Evolutionary conservation across 2,888 invertebrate genomes (phyloP).

Genomic region (Melanostoma mellinum): DNA sequence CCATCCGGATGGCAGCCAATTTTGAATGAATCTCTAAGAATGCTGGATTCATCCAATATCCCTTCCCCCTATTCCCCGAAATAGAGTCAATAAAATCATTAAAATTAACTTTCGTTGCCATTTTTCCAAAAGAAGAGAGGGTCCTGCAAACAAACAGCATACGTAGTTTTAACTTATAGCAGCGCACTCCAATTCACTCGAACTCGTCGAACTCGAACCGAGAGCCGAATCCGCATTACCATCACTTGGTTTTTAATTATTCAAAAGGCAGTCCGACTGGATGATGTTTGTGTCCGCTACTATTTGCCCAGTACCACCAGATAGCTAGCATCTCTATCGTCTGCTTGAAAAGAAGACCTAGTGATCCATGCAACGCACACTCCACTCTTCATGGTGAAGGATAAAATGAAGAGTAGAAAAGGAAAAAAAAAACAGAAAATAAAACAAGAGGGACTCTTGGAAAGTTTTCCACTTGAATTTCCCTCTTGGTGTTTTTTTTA

Average conservation of each 20-base stretch:
- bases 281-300: constrained; percentile 54
- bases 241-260: constrained; percentile 64
- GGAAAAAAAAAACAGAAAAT: background rate
- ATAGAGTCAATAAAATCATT: constrained; percentile 72
- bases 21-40: constrained; percentile 57
- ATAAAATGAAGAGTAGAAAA: background rate
- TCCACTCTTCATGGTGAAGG: constrained; percentile 12
- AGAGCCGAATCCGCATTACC: background rate
- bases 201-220: constrained; percentile 23
- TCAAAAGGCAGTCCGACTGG: constrained; percentile 62
- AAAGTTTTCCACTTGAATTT: constrained; percentile 71
- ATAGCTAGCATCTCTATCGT: constrained; percentile 7
- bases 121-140: constrained; percentile 13
- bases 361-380: constrained; percentile 22
- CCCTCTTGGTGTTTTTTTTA: constrained; percentile 46
- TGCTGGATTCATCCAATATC: constrained; percentile 18
- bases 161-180: constrained; percentile 10
- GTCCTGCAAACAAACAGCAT: constrained; percentile 33
- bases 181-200: constrained; percentile 22
- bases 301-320: constrained; percentile 5
- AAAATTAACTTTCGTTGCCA: constrained; percentile 70
- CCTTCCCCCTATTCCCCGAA: constrained; percentile 7
- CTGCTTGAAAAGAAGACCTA: constrained; percentile 10
- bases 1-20: constrained; percentile 53
- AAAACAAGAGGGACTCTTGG: constrained; percentile 26